Evolutionary conservation across 2,888 invertebrate species (phyloP).

Genomic region (Pimpla rufipes): DNA sequence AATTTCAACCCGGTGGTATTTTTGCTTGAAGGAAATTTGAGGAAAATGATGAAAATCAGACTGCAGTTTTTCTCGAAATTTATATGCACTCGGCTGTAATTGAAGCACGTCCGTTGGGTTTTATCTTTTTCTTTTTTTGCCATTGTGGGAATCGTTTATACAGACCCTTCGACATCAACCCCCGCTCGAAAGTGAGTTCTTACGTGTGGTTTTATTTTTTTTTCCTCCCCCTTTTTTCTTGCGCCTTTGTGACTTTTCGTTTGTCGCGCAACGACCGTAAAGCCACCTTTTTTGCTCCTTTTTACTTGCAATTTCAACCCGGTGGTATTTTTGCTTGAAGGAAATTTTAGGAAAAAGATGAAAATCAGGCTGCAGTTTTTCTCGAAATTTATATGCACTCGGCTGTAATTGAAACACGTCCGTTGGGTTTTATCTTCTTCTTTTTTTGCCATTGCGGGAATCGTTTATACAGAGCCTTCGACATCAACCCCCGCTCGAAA

Average conservation of each 20-base stretch:
- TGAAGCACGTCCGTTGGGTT: too few relatives aligned
- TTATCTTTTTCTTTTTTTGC: too few relatives aligned
- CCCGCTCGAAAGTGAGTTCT: neutral
- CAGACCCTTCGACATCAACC: slow-evolving; percentile 6
- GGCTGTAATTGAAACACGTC: too few relatives aligned
- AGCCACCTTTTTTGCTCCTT: neutral
- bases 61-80: too few relatives aligned
- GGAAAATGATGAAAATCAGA: neutral
- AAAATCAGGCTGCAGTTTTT: too few relatives aligned
- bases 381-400: too few relatives aligned
- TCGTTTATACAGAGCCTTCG: slow-evolving; percentile 22
- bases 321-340: neutral
- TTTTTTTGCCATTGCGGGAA: too few relatives aligned
- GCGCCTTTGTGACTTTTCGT: neutral
- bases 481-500: slow-evolving; percentile 4
- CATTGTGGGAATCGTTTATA: slow-evolving; percentile 36
- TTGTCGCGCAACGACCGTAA: neutral
- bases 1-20: too few relatives aligned
- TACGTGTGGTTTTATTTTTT: neutral
- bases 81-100: too few relatives aligned
- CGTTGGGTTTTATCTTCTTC: too few relatives aligned
- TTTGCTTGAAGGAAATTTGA: too few relatives aligned
- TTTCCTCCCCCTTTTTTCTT: neutral
- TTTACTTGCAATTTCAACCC: neutral
- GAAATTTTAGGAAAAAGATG: too few relatives aligned